Conservation (phyloP, 2,888 invertebrate genomes). For the Anagyrus pseudococci region DNA sequence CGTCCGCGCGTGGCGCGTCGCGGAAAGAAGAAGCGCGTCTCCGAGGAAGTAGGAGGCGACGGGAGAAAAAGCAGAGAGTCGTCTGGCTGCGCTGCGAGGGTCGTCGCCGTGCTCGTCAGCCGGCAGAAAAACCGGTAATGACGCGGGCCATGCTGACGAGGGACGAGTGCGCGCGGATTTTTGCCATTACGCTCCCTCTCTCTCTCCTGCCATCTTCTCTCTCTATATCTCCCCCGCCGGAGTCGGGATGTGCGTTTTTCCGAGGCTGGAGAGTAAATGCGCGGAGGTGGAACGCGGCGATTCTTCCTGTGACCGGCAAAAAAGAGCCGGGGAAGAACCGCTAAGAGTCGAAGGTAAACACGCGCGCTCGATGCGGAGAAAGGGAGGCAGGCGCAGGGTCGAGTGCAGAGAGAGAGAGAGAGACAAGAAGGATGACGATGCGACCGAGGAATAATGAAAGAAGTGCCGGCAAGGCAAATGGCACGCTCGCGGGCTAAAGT, state of each 20-base stretch:
- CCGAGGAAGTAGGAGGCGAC: background rate
- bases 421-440: constrained; percentile 20
- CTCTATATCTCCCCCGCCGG: background rate
- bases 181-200: constrained; percentile 28
- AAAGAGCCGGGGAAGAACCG: constrained; percentile 18
- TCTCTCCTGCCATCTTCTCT: background rate
- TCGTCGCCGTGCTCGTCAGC: constrained; percentile 4
- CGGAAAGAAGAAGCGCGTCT: no score
- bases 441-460: background rate
- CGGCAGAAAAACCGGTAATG: constrained; percentile 35
- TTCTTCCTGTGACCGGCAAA: constrained; percentile 4
- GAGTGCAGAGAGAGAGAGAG: constrained; percentile 11
- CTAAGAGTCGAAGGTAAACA: constrained; percentile 32
- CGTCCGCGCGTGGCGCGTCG: no score
- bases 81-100: constrained; percentile 10
- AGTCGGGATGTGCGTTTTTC: background rate
- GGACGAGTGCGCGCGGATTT: constrained; percentile 25
- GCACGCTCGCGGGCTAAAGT: constrained; percentile 25
- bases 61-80: constrained; percentile 1
- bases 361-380: constrained; percentile 5
- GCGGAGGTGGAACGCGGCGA: constrained; percentile 9
- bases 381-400: constrained; percentile 14
- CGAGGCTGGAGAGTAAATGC: background rate
- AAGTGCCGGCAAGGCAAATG: background rate
- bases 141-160: constrained; percentile 12